Evolutionary conservation across 2,888 invertebrate species (phyloP), one percentile per base, ranked within the genome.

Genomic region (Dysmachus trigonus): DNA sequence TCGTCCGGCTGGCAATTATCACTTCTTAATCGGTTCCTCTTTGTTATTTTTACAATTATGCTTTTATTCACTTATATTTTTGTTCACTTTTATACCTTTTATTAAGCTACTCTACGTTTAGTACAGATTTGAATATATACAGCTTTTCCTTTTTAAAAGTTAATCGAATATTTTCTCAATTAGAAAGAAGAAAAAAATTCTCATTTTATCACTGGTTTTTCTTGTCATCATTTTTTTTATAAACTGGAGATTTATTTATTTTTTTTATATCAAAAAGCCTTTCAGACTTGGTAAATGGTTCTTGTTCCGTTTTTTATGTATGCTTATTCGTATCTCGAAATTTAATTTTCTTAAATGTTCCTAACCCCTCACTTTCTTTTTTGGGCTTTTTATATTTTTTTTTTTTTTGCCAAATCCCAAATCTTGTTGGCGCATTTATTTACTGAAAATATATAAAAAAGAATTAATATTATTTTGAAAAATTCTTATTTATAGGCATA

Each of bases 51-150:
- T 72, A 83, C 71, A 83, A 71, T 83, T 83, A 72, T 53, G 13
- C 62, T 71, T 83, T 38, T 27, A 51, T 71, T 27, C 41, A 27
- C 72, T 83, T 53, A 53, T 53, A 5, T 7, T 81, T n/a, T n/a
- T n/a, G n/a, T n/a, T 51, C 31, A 31, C 81, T 72, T 77, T 41
- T 77, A 38, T 72, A 33, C 71, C 38, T 72, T 82, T 62, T 83
- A 5, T 77, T 41, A 41, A 15, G 4, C 72, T 83, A 72, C 22
- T 82, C 72, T 83, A 72, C 27, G 10, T 82, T 83, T 72, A 83
- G 72, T 83, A 83, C 72, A 72, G 83, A 83, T 41, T 83, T 71
- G 38, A 83, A 83, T 83, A 83, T 83, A 35, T 83, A 83, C 83
- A 83, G 53, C 30, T 72, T 71, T 13, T 72, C 72, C n/a, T 22